phyloP scores from a whole-genome alignment of 2,113 vertebrate species.

The Gymnobelideus leadbeateri region DNA sequence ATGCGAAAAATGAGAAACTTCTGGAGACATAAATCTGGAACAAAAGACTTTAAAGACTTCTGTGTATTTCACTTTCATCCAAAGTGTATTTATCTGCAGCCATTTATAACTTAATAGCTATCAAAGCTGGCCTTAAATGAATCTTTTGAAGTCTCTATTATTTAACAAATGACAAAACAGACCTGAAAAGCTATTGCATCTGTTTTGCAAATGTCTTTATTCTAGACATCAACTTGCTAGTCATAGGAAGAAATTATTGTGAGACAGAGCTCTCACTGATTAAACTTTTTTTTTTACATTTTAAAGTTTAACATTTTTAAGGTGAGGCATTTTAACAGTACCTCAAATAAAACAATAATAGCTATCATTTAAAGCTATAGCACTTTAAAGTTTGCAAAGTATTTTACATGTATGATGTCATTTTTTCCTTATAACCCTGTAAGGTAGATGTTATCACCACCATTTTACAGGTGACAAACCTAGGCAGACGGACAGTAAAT shows the following conservation, averaged over 20 bases:
- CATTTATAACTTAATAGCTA: not conserved
- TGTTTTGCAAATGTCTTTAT: not conserved
- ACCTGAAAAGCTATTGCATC: not conserved
- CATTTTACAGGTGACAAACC: not conserved
- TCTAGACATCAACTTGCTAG: not conserved
- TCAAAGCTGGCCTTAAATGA: not conserved
- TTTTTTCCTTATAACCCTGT: not conserved
- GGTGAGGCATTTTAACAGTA: not conserved
- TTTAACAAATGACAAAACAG: not conserved
- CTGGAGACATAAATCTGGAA: not conserved
- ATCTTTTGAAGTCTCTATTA: constrained; percentile 23
- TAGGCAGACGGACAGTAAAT: not conserved
- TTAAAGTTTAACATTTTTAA: not conserved
- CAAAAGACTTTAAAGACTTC: not conserved
- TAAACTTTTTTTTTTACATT: constrained; percentile 18
- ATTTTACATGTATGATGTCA: not conserved
- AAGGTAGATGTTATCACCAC: not conserved
- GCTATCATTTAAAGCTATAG: not conserved
- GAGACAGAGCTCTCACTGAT: not conserved
- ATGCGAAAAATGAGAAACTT: not conserved
- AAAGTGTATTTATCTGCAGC: not conserved
- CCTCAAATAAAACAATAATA: constrained; percentile 6
- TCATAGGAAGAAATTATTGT: not conserved
- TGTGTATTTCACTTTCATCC: not conserved
- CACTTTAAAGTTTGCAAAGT: not conserved